A percentile compares a stretch with the other conserved stretches of the same genome.
Conservation (phyloP, 2,888 invertebrate species). For the Zaprionus bogoriensis region DNA sequence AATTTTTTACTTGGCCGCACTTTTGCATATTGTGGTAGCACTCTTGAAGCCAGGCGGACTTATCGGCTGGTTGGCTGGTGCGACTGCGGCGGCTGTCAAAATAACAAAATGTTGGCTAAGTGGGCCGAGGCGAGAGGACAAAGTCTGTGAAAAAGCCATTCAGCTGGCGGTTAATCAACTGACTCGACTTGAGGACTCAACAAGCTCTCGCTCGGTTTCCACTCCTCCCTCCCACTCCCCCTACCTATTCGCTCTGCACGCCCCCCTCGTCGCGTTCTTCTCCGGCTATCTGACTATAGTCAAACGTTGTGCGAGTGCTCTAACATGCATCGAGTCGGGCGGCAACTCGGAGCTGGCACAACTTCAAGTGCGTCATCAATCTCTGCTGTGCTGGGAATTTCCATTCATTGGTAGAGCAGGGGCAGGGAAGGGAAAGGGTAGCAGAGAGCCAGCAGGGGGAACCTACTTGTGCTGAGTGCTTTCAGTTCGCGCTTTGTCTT, state of each 20-base stretch:
- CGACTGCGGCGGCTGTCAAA: constrained; percentile 53
- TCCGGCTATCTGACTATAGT: background rate
- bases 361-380: constrained; percentile 75
- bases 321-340: constrained; percentile 32
- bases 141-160: constrained; percentile 53
- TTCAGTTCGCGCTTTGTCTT: constrained; percentile 69
- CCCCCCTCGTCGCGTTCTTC: no score
- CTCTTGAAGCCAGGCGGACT: constrained; percentile 22
- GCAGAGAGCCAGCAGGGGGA: background rate
- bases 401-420: constrained; percentile 51
- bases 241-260: background rate
- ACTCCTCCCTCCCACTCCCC: background rate
- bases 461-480: constrained; percentile 53
- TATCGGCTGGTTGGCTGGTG: background rate
- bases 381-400: constrained; percentile 52
- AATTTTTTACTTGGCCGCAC: constrained; percentile 69
- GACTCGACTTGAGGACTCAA: constrained; percentile 25
- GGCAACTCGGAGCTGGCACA: constrained; percentile 36
- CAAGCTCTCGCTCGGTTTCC: constrained; percentile 18
- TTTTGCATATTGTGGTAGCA: constrained; percentile 44
- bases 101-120: constrained; percentile 73
- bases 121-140: constrained; percentile 34
- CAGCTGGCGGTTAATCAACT: constrained; percentile 52
- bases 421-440: background rate
- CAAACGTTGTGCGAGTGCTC: constrained; percentile 11